Base-by-base conservation (phyloP, 2,888 invertebrate genomes). In the Mythimna impura region DNA sequence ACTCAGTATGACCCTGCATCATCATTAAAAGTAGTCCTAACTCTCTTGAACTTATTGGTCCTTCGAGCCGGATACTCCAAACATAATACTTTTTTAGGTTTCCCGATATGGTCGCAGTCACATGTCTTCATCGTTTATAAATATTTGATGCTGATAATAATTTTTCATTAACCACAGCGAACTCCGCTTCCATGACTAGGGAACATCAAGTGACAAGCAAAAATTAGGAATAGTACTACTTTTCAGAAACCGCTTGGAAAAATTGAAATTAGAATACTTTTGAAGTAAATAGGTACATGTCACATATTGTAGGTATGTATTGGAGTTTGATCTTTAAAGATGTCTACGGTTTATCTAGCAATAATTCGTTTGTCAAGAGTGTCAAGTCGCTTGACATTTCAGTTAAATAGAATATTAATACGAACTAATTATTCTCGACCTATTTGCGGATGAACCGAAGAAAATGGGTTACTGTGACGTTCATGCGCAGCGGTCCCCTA, bases 381-480 rank as follows among this genome's bases (percentile, higher is more conserved):
- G 10, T 36, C n/a, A 43, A 30, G 25, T 36, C 73, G 17, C 9
- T 30, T 34, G 63, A 40, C 47, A 75, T 73, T 65, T 73, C 43
- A 64, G 20, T 47, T 47, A 61, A 55, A n/a, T 20, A 58, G 43
- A 65, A 62, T 57, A 61, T 68, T 47, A 36, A 47, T 40, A 57
- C 20, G 20, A 68, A 17, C 14, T 64, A 65, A 43, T 47, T 80
- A 68, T 62, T 50, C 62, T 10, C 57, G 73, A 79, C 83, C 80
- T 66, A 79, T 73, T 73, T 82, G 17, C 36, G 40, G 34, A 62
- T 60, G 50, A 72, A 73, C 61, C 43, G 22, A 3, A 10, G 61
- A 34, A 83, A 83, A 67, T 83, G 22, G 80, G 80, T 83, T 70
- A 79, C 64, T 36, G 55, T 58, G 69, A 70, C 83, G 62, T 50